Evolutionary conservation across 2,113 vertebrate genomes (phyloP).

Genomic region (Ammospiza caudacuta): DNA sequence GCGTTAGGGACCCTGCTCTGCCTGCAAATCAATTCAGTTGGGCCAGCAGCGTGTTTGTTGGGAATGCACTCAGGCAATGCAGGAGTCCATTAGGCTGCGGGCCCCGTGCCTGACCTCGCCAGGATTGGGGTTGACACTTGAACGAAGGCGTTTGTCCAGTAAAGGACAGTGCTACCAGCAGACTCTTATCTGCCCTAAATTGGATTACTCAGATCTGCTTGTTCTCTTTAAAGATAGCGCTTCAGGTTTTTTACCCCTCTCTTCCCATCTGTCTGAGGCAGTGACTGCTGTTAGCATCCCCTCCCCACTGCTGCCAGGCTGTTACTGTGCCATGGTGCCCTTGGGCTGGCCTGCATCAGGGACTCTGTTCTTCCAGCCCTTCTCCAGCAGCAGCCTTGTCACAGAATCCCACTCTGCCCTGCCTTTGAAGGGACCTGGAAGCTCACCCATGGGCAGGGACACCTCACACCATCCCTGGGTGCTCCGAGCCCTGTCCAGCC

Average conservation of each 20-base stretch:
- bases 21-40: slow-evolving; percentile 83
- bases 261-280: slow-evolving; percentile 74
- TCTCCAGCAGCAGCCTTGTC: neutral
- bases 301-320: slow-evolving; percentile 51
- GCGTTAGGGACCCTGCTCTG: slow-evolving; percentile 78
- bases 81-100: slow-evolving; percentile 82
- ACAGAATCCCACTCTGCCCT: neutral
- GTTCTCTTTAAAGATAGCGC: slow-evolving; percentile 85
- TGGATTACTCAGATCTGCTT: slow-evolving; percentile 86
- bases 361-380: neutral
- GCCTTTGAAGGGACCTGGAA: neutral
- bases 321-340: neutral
- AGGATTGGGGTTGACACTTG: slow-evolving; percentile 86
- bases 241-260: slow-evolving; percentile 68
- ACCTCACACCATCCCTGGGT: accelerated
- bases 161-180: slow-evolving; percentile 83
- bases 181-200: slow-evolving; percentile 86
- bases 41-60: slow-evolving; percentile 74
- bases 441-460: neutral
- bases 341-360: neutral
- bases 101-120: slow-evolving; percentile 77
- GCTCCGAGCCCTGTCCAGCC: neutral
- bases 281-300: slow-evolving; percentile 69
- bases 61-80: slow-evolving; percentile 82
- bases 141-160: slow-evolving; percentile 84